phyloP scores from a whole-genome alignment of 2,797 vertebrate species.

The Rhabdomys pumilio region DNA sequence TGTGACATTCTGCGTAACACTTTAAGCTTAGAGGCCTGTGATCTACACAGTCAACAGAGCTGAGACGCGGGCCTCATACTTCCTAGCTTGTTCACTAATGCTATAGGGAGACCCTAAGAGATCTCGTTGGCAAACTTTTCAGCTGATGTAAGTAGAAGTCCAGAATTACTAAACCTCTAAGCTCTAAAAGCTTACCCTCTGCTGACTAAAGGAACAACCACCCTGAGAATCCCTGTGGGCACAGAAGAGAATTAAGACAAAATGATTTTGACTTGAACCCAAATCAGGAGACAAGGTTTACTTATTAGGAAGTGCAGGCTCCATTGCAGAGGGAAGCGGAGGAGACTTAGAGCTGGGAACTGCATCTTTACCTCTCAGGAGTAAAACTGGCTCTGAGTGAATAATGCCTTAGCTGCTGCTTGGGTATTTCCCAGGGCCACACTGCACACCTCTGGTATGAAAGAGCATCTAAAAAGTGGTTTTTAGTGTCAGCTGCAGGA shows the following conservation, averaged over 20 bases:
- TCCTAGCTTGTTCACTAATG: background rate
- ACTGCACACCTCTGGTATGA: background rate
- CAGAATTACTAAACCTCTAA: background rate
- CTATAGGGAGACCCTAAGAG: background rate
- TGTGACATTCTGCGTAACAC: background rate
- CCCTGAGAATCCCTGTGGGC: background rate
- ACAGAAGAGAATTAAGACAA: background rate
- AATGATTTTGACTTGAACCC: background rate
- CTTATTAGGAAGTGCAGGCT: background rate
- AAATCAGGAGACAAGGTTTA: background rate
- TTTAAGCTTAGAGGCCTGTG: background rate
- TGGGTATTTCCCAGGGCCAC: background rate
- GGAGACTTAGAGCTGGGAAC: background rate
- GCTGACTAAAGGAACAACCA: background rate
- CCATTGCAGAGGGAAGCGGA: background rate
- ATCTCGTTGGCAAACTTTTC: background rate
- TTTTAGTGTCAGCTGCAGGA: background rate
- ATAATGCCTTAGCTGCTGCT: background rate
- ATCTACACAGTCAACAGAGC: background rate
- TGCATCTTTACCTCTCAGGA: background rate
- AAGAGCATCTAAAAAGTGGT: background rate
- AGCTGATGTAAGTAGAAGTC: background rate
- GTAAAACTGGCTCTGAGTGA: background rate
- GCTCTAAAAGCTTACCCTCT: background rate
- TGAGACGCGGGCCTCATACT: too few species aligned